phyloP scores from a whole-genome alignment of 2,888 invertebrate genomes.

The Galerucella nymphaeae region DNA sequence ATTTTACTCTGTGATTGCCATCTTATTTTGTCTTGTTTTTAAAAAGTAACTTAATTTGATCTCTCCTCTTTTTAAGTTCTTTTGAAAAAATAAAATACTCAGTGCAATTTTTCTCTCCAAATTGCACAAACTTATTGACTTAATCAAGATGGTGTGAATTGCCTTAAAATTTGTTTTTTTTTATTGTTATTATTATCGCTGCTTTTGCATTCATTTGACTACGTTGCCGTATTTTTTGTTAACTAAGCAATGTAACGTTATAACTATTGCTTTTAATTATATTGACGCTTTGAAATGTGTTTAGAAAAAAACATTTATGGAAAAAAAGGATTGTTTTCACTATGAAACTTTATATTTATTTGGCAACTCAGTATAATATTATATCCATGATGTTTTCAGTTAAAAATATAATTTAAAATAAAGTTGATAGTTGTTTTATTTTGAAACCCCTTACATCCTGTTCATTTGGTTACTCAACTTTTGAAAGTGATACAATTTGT shows the following conservation, averaged over 20 bases:
- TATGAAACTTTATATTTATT: slow-evolving; percentile 52
- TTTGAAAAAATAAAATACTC: slow-evolving; percentile 30
- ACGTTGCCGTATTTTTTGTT: slow-evolving; percentile 54
- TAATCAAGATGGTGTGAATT: slow-evolving; percentile 46
- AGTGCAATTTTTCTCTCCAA: slow-evolving; percentile 53
- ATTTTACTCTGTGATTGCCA: slow-evolving; percentile 55
- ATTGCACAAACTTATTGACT: slow-evolving; percentile 39
- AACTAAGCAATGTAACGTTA: slow-evolving; percentile 47
- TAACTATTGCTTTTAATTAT: slow-evolving; percentile 44
- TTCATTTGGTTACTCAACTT: too few relatives aligned
- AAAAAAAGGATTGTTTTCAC: slow-evolving; percentile 56
- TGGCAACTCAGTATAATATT: slow-evolving; percentile 52
- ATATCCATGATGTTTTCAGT: slow-evolving; percentile 54
- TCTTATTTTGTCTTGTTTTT: slow-evolving; percentile 37
- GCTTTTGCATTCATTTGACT: slow-evolving; percentile 55
- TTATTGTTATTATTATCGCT: slow-evolving; percentile 53
- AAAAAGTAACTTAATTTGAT: slow-evolving; percentile 37
- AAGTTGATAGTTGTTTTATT: background rate
- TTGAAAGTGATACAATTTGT: too few relatives aligned
- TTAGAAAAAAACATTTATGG: slow-evolving; percentile 44
- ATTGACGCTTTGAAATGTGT: slow-evolving; percentile 47
- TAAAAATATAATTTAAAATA: slow-evolving; percentile 41
- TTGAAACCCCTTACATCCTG: background rate
- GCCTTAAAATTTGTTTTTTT: slow-evolving; percentile 49
- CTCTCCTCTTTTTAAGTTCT: slow-evolving; percentile 50